Evolutionary conservation across 2,113 vertebrate genomes (phyloP).

Genomic region (Pseudorectes ferrugineus): DNA sequence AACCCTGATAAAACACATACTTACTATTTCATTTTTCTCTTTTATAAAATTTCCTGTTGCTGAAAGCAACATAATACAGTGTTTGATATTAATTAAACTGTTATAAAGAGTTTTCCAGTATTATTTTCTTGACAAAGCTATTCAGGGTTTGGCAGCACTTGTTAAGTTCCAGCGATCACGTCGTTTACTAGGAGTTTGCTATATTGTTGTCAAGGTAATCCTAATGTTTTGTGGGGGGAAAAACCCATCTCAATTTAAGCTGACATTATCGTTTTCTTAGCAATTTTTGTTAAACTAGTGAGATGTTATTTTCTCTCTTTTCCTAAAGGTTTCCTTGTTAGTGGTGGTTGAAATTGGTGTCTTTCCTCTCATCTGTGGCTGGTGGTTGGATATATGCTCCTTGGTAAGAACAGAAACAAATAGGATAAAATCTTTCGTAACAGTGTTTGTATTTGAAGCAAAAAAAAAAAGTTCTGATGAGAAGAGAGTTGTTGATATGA

Average conservation of each 20-base stretch:
- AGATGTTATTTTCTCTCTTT: not conserved
- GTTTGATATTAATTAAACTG: not conserved
- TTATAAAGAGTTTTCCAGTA: not conserved
- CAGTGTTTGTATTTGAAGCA: not conserved
- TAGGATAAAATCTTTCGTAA: not conserved
- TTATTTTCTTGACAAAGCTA: constrained; percentile 71
- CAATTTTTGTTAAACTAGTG: not conserved
- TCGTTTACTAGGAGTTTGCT: constrained; percentile 91
- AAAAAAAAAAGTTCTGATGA: not conserved
- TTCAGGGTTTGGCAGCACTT: constrained; percentile 87
- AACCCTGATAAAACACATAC: not conserved
- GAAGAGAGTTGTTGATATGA: not conserved
- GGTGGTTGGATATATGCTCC: constrained; percentile 98
- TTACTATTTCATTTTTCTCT: not conserved
- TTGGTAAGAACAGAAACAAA: constrained; percentile 77
- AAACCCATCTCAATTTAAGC: not conserved
- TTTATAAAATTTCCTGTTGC: not conserved
- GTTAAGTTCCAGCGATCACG: constrained; percentile 91
- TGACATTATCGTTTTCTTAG: not conserved
- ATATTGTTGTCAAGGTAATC: constrained; percentile 96
- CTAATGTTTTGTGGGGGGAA: not conserved
- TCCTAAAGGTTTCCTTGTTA: constrained; percentile 87
- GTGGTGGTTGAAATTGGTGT: constrained; percentile 97
- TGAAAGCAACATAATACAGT: not conserved
- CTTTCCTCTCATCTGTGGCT: constrained; percentile 96